Evolutionary conservation across 2,113 vertebrate species (phyloP), one percentile per base, ranked within the genome.

Genomic region (Nycticryphes semicollaris): DNA sequence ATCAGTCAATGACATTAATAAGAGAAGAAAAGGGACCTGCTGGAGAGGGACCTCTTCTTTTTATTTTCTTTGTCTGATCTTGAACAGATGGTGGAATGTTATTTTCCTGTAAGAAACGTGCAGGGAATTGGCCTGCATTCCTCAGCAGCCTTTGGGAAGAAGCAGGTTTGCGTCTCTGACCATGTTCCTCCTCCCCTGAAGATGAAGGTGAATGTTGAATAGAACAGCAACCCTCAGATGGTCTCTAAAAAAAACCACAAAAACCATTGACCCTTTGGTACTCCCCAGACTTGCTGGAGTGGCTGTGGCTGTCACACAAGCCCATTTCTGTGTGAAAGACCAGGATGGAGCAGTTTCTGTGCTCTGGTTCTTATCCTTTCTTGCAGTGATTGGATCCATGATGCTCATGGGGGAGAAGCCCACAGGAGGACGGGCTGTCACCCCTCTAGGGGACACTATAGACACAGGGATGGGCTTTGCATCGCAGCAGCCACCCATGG

Each of bases 261-360:
- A 33, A 8, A 5, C 27, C 16, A 1, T 7, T 18, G 37, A 9
- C 31, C 27, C 28, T 27, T 31, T 6, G 0, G 15, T 3, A 4
- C 31, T 25, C 7, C 12, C 23, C 2, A 5, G 39, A 7, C 13
- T 7, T 4, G n/a, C 66, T 2, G 1, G 50, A 0, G 0, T 3
- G 50, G 70, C 56, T 12, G 1, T 14, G 19, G 24, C 72, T 24
- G 2, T 11, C 45, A 6, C 47, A 11, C 54, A 9, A 48, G 35
- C 68, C 60, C 7, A 1, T 39, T n/a, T 39, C 35, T 30, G 54
- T 20, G 31, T 8, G 12, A 12, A 56, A 45, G 47, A 60, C 33
- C 28, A 20, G 0, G 1, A 27, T 1, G 1, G 10, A 17, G 11
- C 24, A 9, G 18, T 3, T 37, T 67, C 62, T 37, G 35, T 19